Evolutionary conservation across 2,888 invertebrate species (phyloP).

Genomic region (Meta bourneti): DNA sequence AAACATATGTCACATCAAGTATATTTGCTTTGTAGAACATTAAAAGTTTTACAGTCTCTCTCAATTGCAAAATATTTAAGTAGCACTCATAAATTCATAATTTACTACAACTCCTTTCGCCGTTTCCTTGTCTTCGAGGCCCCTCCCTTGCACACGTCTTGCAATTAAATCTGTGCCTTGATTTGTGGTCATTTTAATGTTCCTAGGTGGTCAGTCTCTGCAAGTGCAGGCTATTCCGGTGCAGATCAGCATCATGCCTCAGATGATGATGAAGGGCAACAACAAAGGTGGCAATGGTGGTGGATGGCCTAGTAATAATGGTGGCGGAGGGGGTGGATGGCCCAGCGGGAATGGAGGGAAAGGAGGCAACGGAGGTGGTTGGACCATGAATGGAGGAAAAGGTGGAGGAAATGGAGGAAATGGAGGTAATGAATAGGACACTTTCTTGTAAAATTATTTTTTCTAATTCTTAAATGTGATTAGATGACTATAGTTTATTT

Average conservation of each 20-base stretch:
- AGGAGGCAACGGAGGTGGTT: constrained; percentile 42
- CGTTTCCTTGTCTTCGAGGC: too few species aligned
- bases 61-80: too few species aligned
- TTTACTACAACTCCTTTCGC: too few species aligned
- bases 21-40: too few species aligned
- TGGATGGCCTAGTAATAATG: constrained; percentile 24
- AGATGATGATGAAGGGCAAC: constrained; percentile 33
- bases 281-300: constrained; percentile 36
- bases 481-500: neutral
- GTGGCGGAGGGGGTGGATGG: constrained; percentile 58
- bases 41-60: too few species aligned
- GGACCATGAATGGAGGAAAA: constrained; percentile 32
- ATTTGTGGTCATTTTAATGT: too few species aligned
- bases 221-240: constrained; percentile 74
- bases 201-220: constrained; percentile 43
- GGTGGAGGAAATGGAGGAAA: constrained; percentile 27
- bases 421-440: constrained; percentile 21
- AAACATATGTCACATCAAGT: too few species aligned
- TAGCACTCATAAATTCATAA: too few species aligned
- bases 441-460: too few species aligned
- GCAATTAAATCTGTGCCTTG: too few species aligned
- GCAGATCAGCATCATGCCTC: constrained; percentile 74
- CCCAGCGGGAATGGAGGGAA: constrained; percentile 31
- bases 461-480: neutral
- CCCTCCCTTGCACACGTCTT: neutral